A percentile compares a stretch with the other conserved stretches of the same genome.
phyloP scores from a whole-genome alignment of 1,140 invertebrate genomes.

The Penaeus japonicus region DNA sequence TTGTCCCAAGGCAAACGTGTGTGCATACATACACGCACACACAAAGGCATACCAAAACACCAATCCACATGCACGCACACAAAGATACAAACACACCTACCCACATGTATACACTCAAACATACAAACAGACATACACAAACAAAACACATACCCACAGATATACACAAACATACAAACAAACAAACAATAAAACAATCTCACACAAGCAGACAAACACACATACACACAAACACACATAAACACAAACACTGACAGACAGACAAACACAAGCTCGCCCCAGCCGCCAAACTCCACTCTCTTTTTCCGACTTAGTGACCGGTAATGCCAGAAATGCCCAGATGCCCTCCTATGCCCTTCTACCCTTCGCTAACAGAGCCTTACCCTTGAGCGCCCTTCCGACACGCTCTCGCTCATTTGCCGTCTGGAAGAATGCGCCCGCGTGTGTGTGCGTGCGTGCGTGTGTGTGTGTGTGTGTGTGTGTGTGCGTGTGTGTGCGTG shows the following conservation, averaged over 20 bases:
- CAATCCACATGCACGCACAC: background rate
- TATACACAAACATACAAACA: background rate
- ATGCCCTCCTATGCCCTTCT: too few species aligned
- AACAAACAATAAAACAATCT: too few species aligned
- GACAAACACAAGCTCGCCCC: background rate
- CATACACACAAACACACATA: background rate
- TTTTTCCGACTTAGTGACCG: too few species aligned
- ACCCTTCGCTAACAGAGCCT: too few species aligned
- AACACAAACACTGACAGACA: background rate
- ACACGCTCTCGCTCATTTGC: too few species aligned
- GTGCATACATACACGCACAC: background rate
- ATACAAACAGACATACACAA: background rate
- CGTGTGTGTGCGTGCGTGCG: background rate
- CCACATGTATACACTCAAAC: background rate
- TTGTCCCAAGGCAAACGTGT: too few species aligned
- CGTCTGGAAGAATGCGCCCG: background rate
- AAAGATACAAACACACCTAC: background rate
- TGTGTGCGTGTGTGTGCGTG: background rate
- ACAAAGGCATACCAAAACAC: background rate
- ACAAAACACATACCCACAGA: background rate
- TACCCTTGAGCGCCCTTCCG: too few species aligned
- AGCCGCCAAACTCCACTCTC: too few species aligned
- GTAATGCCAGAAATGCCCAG: too few species aligned
- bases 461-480: background rate
- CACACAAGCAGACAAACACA: background rate